phyloP scores from a whole-genome alignment of 1,140 invertebrate genomes.

The Cheumatopsyche charites region DNA sequence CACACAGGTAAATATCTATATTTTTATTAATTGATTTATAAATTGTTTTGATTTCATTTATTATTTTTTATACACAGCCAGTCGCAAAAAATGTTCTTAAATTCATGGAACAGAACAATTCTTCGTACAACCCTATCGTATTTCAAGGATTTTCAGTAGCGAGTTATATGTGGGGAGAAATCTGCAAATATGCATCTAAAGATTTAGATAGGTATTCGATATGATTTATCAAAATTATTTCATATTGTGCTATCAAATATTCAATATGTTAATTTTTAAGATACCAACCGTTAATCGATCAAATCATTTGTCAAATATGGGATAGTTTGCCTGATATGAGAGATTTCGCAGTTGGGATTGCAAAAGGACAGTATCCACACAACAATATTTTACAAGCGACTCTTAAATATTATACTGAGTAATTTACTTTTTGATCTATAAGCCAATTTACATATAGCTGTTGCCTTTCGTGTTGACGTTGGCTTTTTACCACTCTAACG shows the following conservation, averaged over 20 bases:
- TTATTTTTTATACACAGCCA: not conserved
- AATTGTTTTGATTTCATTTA: not conserved
- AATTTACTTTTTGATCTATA: no score
- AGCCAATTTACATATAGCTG: no score
- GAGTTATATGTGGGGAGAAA: slow-evolving; percentile 20
- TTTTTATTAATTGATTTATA: not conserved
- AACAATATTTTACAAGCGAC: slow-evolving; percentile 1
- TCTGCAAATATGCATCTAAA: not conserved
- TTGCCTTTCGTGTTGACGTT: no score
- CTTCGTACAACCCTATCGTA: not conserved
- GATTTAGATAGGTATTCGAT: slow-evolving; percentile 1
- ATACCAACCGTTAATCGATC: slow-evolving; percentile 13
- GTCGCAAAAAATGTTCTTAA: slow-evolving; percentile 3
- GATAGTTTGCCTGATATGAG: slow-evolving; percentile 5
- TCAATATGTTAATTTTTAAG: not conserved
- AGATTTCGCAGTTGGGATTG: slow-evolving; percentile 19
- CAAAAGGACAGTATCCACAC: slow-evolving; percentile 17
- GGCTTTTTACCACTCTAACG: no score
- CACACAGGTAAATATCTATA: slow-evolving; percentile 10
- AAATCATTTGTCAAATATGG: slow-evolving; percentile 14
- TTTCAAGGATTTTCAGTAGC: slow-evolving; percentile 18
- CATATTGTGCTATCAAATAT: not conserved
- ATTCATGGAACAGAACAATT: slow-evolving; percentile 28
- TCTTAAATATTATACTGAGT: not conserved
- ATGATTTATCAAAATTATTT: not conserved